phyloP scores from a whole-genome alignment of 92 coral and sea anemone genomes.

The Epizoanthus stellaris region DNA sequence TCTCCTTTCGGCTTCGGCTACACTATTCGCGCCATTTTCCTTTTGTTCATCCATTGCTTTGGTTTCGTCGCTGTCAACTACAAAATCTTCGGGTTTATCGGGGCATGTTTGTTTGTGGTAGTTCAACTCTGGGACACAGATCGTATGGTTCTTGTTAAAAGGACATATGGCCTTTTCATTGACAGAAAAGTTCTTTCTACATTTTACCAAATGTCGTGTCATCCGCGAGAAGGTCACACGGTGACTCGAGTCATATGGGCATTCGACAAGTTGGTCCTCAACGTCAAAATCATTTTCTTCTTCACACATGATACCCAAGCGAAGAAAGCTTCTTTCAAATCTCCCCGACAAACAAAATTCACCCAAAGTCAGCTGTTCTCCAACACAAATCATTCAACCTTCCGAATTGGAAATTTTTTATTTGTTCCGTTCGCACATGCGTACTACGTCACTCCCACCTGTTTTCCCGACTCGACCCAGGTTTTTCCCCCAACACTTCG shows the following conservation, averaged over 20 bases:
- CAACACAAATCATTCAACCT: conserved; percentile 86
- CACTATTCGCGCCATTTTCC: conserved; percentile 55
- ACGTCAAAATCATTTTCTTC: conserved; percentile 82
- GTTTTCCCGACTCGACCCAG: conserved; percentile 61
- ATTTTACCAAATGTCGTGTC: conserved; percentile 84
- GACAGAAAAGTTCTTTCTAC: conserved; percentile 76
- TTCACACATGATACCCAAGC: conserved; percentile 77
- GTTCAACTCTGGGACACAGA: conserved; percentile 84
- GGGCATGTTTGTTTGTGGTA: conserved; percentile 74
- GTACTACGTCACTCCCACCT: conserved; percentile 82
- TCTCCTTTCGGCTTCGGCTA: conserved; percentile 46
- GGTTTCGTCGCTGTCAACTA: conserved; percentile 37
- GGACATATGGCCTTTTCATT: conserved; percentile 90
- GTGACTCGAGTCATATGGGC: conserved; percentile 87
- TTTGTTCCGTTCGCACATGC: conserved; percentile 87
- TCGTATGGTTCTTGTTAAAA: conserved; percentile 80
- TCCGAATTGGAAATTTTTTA: conserved; percentile 89
- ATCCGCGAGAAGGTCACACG: conserved; percentile 69
- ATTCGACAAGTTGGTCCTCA: conserved; percentile 69
- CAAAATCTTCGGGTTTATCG: conserved; percentile 52
- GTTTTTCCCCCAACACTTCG: conserved; percentile 49
- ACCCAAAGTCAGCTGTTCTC: conserved; percentile 93
- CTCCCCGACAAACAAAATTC: conserved; percentile 80
- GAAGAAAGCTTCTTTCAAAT: conserved; percentile 72
- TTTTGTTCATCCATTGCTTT: conserved; percentile 1